Evolutionary conservation across 2,888 invertebrate species (phyloP).

Genomic region (Philopedon plagiatum): DNA sequence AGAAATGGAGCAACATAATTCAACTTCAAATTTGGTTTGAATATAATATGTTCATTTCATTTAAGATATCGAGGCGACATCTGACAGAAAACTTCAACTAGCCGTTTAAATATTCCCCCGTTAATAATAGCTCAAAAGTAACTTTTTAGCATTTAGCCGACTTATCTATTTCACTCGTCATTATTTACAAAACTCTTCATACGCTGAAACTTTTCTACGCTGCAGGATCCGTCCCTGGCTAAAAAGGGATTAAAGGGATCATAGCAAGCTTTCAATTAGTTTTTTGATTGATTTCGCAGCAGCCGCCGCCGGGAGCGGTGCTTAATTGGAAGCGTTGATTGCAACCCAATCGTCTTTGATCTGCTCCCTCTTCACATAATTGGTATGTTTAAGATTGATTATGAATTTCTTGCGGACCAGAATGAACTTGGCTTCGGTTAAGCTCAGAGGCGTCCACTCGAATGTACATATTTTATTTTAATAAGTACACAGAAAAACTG

Average conservation of each 20-base stretch:
- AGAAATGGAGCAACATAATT: too few relatives aligned
- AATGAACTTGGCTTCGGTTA: slow-evolving; percentile 54
- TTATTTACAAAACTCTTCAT: too few relatives aligned
- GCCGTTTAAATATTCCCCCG: too few relatives aligned
- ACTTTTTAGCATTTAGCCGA: too few relatives aligned
- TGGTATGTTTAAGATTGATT: slow-evolving; percentile 68
- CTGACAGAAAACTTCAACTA: too few relatives aligned
- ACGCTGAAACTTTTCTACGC: not conserved
- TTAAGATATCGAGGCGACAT: too few relatives aligned
- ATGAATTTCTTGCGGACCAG: slow-evolving; percentile 66
- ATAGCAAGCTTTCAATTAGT: slow-evolving; percentile 69
- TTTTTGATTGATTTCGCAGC: slow-evolving; percentile 69
- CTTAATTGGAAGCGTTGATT: slow-evolving; percentile 70
- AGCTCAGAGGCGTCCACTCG: slow-evolving; percentile 29
- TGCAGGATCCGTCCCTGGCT: slow-evolving; percentile 32
- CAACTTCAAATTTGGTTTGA: too few relatives aligned
- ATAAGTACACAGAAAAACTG: too few relatives aligned
- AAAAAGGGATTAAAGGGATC: slow-evolving; percentile 64
- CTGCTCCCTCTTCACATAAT: slow-evolving; percentile 65
- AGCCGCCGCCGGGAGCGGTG: slow-evolving; percentile 65
- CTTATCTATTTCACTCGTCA: too few relatives aligned
- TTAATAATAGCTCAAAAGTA: too few relatives aligned
- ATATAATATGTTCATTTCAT: too few relatives aligned
- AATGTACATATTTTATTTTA: slow-evolving; percentile 26
- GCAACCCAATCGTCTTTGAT: slow-evolving; percentile 66